Base-by-base conservation (phyloP, 2,797 vertebrate genomes). In the Acipenser transmontanus region DNA sequence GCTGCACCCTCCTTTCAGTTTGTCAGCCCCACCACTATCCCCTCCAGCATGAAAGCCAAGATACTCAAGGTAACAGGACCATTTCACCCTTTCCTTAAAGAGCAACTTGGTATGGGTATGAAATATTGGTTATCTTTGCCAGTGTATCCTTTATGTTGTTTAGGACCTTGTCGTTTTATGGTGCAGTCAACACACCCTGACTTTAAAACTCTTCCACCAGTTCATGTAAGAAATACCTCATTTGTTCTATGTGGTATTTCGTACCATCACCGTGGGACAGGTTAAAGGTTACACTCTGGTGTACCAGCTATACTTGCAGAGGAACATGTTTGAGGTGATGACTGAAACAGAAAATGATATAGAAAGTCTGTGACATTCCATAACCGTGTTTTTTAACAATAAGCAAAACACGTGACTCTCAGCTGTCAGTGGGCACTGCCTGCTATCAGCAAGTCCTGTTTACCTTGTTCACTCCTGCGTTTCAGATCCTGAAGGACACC, bases 1-100 rank as follows among this genome's bases (percentile, higher is more conserved):
- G 95, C 96, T 0, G 93, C 94, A 0, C 97, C 97, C 0, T 91
- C 92, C 74, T 99, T 99, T 84, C 95, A 97, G 88, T 99, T 99
- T 6, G 91, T 97, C 72, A 84, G 87, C 47, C 96, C 96, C 0
- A 98, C 97, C 0, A 95, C 93, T 8, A 98, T 99, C 81, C 91
- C 94, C 0, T 89, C 95, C 1, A 80, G 92, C 63, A 96, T 93
- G 94, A 99, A 92, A 82, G 91, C 84, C 59, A 98, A 97, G 81
- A 93, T 99, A 76, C 91, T 98, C 49, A 99, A 98, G 94, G 97
- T 99, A 68, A 47, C 20, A 34, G 4, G 34, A 34, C 34, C 34
- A 34, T 34, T 50, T 49, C 17, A 34, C 12, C 2, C 48, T 17
- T 6, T 65, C 6, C 7, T 51, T 7, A 48, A 10, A 47, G 50